Base-by-base conservation (phyloP, 2,888 invertebrate species). In the Rhagonycha fulva region DNA sequence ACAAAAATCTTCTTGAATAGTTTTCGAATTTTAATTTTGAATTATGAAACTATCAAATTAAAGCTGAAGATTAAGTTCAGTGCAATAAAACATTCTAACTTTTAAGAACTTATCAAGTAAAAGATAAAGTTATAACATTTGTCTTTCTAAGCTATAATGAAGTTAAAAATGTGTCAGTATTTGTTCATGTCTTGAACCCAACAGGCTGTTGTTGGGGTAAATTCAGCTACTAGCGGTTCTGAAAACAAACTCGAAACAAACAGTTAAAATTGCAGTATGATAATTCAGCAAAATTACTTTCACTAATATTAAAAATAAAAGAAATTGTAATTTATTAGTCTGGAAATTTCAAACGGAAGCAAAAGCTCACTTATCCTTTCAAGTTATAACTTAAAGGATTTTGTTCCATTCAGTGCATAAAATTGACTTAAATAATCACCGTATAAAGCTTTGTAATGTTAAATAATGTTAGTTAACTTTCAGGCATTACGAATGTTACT, bases 81-180 rank as follows among this genome's bases (percentile, higher is more conserved):
- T 32, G 63, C 19, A 10, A 23, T 23, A 61, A 28, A 62, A 71
- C 61, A 32, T 71, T 14, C 26, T 24, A 32, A 19, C 32, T 47
- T 71, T 68, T 71, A 63, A 71, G 47, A 32, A 14, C 66, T 71
- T 66, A 71, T 71, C 71, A 66, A 47, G 28, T 23, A 71, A 71
- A 71, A 66, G 71, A 71, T 68, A 72, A 68, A 72, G 67, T 24
- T 60, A 72, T 72, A 68, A 19, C 72, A 72, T 72, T 61, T 68
- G 68, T 68, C 66, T 47, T 23, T 61, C 32, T 60, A 26, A 28
- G 62, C 68, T 61, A 14, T 72, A 72, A 72, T 74, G 62, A 68
- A 69, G 62, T 74, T 69, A 74, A 74, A 69, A 69, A 74, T 69
- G 62, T 62, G 74, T 11, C 9, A 62, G 30, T 9, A 74, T 74